Evolutionary conservation across 2,113 vertebrate species (phyloP).

Genomic region (Tricholaema leucomelas): DNA sequence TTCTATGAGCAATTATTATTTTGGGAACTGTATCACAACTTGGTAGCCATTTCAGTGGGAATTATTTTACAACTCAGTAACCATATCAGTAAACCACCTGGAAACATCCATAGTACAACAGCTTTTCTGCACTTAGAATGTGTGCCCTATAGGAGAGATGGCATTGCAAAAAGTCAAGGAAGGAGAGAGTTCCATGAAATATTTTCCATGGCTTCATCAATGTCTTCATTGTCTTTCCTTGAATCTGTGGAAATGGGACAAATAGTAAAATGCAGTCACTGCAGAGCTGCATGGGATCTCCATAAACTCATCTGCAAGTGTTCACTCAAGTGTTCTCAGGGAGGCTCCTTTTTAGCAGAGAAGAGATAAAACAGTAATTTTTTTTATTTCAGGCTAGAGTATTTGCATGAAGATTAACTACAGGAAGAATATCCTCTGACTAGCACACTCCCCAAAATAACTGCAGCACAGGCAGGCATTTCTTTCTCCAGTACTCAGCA

Average conservation of each 20-base stretch:
- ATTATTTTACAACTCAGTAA: too few species aligned
- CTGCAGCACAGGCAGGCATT: neutral
- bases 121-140: neutral
- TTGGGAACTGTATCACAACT: neutral
- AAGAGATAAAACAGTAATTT: neutral
- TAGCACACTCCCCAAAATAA: neutral
- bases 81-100: neutral
- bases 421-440: neutral
- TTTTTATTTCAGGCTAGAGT: neutral
- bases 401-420: neutral
- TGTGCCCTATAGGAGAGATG: neutral
- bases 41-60: too few species aligned
- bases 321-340: neutral
- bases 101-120: neutral
- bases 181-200: neutral
- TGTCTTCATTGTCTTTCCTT: neutral
- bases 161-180: neutral
- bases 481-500: constrained; percentile 23
- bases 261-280: neutral
- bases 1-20: neutral
- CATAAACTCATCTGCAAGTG: neutral
- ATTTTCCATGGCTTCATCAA: neutral
- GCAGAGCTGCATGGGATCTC: neutral
- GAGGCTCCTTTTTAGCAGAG: neutral
- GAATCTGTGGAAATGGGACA: neutral